phyloP scores from a whole-genome alignment of 2,797 vertebrate genomes.

The Rhadinocentrus ornatus region DNA sequence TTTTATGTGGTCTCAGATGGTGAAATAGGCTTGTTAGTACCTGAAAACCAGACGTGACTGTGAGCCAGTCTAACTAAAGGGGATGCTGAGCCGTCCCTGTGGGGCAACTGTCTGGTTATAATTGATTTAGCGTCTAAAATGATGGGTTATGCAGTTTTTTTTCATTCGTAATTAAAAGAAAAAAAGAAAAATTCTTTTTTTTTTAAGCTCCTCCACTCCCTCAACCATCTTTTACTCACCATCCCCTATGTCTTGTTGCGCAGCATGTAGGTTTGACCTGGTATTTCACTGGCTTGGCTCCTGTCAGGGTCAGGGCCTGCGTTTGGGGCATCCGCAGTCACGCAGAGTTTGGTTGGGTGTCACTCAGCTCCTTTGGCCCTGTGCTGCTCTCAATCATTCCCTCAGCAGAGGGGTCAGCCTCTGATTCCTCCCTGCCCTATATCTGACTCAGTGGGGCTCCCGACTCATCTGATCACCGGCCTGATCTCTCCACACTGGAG shows the following conservation, averaged over 20 bases:
- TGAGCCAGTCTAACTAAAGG: constrained; percentile 13
- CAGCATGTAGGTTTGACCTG: constrained; percentile 66
- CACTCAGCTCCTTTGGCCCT: constrained; percentile 62
- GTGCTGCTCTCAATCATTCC: constrained; percentile 75
- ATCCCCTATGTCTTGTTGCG: constrained; percentile 39
- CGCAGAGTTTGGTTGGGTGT: constrained; percentile 64
- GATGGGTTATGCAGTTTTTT: background rate
- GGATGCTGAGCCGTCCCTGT: constrained; percentile 8
- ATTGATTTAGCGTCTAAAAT: constrained; percentile 15
- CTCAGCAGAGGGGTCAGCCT: constrained; percentile 61
- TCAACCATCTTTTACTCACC: constrained; percentile 1
- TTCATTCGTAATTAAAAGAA: background rate
- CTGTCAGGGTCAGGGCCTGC: constrained; percentile 59
- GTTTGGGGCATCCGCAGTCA: constrained; percentile 57
- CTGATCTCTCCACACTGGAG: constrained; percentile 70
- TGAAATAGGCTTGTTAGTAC: constrained; percentile 30
- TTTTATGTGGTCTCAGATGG: constrained; percentile 34
- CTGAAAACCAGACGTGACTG: constrained; percentile 20
- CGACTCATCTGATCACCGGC: constrained; percentile 77
- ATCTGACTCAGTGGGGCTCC: constrained; percentile 74
- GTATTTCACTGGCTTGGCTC: constrained; percentile 64
- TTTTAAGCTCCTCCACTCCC: background rate
- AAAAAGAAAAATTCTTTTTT: constrained; percentile 21
- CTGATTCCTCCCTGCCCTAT: constrained; percentile 65
- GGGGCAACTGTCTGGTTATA: background rate